Evolutionary conservation across 64 coral and sea anemone species (phyloP).

Genomic region (Anthopleura sola): DNA sequence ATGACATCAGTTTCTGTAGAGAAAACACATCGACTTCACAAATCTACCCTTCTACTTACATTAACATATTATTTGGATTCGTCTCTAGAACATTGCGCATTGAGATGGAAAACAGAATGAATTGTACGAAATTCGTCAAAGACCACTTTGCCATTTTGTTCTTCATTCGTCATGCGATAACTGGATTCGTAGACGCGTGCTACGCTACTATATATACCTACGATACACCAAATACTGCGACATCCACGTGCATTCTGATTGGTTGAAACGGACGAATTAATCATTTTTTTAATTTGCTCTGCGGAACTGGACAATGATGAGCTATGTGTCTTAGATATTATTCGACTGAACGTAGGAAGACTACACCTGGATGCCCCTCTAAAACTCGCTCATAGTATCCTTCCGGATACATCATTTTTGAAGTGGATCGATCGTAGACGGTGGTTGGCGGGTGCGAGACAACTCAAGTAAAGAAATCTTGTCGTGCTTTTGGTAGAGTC

Average conservation of each 20-base stretch:
- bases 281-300: slow-evolving; percentile 61
- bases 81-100: slow-evolving; percentile 36
- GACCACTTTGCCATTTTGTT: slow-evolving; percentile 26
- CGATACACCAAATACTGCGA: slow-evolving; percentile 18
- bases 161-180: not conserved
- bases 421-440: slow-evolving; percentile 12
- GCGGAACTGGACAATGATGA: slow-evolving; percentile 50
- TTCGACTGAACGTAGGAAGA: slow-evolving; percentile 25
- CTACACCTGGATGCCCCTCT: slow-evolving; percentile 30
- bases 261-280: slow-evolving; percentile 31
- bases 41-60: slow-evolving; percentile 24
- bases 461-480: not conserved
- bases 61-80: not conserved
- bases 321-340: not conserved
- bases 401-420: slow-evolving; percentile 15
- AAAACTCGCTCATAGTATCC: not conserved
- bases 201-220: slow-evolving; percentile 14
- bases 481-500: not conserved
- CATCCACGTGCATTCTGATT: slow-evolving; percentile 42
- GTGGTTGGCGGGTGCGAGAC: not conserved
- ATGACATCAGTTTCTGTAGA: not conserved
- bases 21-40: not conserved
- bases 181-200: not conserved
- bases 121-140: not conserved
- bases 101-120: slow-evolving; percentile 25